Evolutionary conservation across 2,113 vertebrate genomes (phyloP).

Genomic region (Sturnus vulgaris): DNA sequence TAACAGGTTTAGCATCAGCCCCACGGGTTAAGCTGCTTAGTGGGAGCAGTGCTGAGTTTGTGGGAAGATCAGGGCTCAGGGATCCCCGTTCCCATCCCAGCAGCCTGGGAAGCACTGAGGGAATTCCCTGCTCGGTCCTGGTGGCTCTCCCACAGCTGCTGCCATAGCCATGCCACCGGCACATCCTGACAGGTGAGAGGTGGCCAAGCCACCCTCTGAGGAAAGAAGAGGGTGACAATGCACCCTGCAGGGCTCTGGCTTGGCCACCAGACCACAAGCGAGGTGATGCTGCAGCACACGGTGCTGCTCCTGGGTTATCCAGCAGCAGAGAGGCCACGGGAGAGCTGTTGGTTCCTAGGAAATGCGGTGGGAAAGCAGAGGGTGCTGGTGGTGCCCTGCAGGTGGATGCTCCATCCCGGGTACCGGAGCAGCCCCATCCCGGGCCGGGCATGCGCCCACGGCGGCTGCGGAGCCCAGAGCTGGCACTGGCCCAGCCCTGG

Average conservation of each 20-base stretch:
- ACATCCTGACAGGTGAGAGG: rapidly evolving
- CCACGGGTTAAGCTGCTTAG: neutral
- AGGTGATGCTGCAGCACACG: neutral
- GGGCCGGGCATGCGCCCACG: rapidly evolving
- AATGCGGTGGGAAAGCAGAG: neutral
- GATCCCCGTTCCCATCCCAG: rapidly evolving
- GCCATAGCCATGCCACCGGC: rapidly evolving
- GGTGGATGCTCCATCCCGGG: neutral
- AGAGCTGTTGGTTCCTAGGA: neutral
- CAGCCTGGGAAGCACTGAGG: neutral
- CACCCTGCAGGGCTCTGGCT: neutral
- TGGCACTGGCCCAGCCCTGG: neutral
- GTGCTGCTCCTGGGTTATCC: neutral
- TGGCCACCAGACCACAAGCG: rapidly evolving
- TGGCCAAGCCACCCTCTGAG: too few relatives aligned
- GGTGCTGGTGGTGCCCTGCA: neutral
- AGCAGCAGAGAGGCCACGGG: neutral
- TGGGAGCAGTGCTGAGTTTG: rapidly evolving
- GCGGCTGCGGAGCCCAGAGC: rapidly evolving
- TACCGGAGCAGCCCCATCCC: neutral
- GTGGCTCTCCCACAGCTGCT: rapidly evolving
- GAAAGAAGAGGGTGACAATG: rapidly evolving
- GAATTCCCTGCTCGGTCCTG: neutral
- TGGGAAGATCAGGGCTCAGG: neutral
- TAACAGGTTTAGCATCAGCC: neutral